These are phyloP conservation scores for Xenopus tropicalis DNA, from an alignment of 2,113 vertebrate genomes.

Conservation along the genomic window UCB_Xtro_10.0 CM004443.2:13265001-13265500, in stretches of 20 bases:
- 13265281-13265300: too few species aligned
- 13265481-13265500: too few species aligned
- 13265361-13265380: too few species aligned
- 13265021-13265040: slow-evolving; percentile 3
- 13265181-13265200: slow-evolving; percentile 1
- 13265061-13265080: slow-evolving; percentile 24
- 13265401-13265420: too few species aligned
- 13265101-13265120: slow-evolving; percentile 17
- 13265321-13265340: too few species aligned
- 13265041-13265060: slow-evolving; percentile 34
- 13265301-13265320: too few species aligned
- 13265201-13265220: background rate
- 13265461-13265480: too few species aligned
- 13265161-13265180: background rate
- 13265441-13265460: too few species aligned
- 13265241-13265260: background rate
- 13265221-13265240: background rate
- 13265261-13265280: too few species aligned
- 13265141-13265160: slow-evolving; percentile 1
- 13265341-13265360: too few species aligned
- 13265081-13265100: slow-evolving; percentile 9
- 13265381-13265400: too few species aligned
- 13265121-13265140: slow-evolving; percentile 16
- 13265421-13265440: too few species aligned
- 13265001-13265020: slow-evolving; percentile 35